Percentiles rank a stretch among this genome's conserved stretches.
These are phyloP conservation scores for Acanthosepion pharaonis DNA, from an alignment of 2,888 invertebrate species.

Conservation along the genomic window DNA sequence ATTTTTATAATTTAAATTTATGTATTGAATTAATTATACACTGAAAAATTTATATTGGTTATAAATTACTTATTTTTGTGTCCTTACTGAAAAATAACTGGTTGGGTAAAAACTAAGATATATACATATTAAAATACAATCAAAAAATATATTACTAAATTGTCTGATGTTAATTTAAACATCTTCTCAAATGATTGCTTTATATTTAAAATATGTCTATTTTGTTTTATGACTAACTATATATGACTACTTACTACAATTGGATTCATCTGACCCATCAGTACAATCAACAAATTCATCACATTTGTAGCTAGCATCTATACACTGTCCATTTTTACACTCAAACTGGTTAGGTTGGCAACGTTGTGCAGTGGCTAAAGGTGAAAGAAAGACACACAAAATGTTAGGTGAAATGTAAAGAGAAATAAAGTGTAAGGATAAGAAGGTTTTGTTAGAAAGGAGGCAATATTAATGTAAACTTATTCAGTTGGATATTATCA, in stretches of 20 bases:
- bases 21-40: too few relatives aligned
- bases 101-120: too few relatives aligned
- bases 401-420: not conserved
- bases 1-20: too few relatives aligned
- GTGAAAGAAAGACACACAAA: not conserved
- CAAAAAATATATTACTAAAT: too few relatives aligned
- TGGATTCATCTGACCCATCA: not conserved
- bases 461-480: not conserved
- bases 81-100: too few relatives aligned
- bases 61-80: too few relatives aligned
- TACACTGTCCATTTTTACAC: not conserved
- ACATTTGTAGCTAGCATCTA: not conserved
- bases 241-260: not conserved
- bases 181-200: too few relatives aligned
- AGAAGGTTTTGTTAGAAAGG: not conserved
- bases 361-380: not conserved
- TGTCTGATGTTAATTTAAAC: too few relatives aligned
- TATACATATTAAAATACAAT: too few relatives aligned
- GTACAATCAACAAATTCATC: not conserved
- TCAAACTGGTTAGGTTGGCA: not conserved
- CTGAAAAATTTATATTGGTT: too few relatives aligned
- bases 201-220: too few relatives aligned
- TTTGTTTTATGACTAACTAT: too few relatives aligned
- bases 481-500: not conserved
- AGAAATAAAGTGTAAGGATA: not conserved